A percentile compares a stretch with the other conserved stretches of the same genome.
Evolutionary conservation across 2,797 vertebrate species (phyloP).

Genomic region (Manis pentadactyla): DNA sequence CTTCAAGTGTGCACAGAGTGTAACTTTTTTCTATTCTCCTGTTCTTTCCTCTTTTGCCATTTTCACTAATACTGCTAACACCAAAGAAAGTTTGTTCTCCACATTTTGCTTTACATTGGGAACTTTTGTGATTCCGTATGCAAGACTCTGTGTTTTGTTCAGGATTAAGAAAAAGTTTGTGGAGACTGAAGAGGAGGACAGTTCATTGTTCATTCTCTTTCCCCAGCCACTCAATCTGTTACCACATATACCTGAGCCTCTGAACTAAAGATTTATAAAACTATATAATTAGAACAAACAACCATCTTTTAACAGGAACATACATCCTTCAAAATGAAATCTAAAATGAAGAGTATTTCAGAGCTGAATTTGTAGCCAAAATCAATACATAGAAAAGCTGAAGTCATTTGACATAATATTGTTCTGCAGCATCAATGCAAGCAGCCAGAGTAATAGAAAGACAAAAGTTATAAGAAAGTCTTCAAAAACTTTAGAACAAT

Average conservation of each 20-base stretch:
- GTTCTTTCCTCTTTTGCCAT: not conserved
- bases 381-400: constrained; percentile 64
- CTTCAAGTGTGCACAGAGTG: not conserved
- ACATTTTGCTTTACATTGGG: not conserved
- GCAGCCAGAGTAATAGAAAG: not conserved
- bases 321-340: constrained; percentile 68
- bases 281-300: constrained; percentile 6
- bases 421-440: constrained; percentile 1
- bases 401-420: constrained; percentile 53
- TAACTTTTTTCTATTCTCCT: not conserved
- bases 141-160: not conserved
- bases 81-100: not conserved
- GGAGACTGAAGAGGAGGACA: not conserved
- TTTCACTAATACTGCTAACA: not conserved
- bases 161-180: not conserved
- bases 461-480: not conserved
- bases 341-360: constrained; percentile 43
- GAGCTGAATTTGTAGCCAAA: constrained; percentile 44
- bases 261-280: constrained; percentile 33
- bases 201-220: not conserved
- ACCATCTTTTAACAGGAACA: constrained; percentile 16
- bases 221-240: not conserved
- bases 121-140: not conserved
- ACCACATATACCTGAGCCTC: not conserved
- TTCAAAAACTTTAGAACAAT: not conserved